A percentile compares a stretch with the other conserved stretches of the same genome.
phyloP scores from a whole-genome alignment of 2,797 vertebrate species.

The Lagorchestes hirsutus region DNA sequence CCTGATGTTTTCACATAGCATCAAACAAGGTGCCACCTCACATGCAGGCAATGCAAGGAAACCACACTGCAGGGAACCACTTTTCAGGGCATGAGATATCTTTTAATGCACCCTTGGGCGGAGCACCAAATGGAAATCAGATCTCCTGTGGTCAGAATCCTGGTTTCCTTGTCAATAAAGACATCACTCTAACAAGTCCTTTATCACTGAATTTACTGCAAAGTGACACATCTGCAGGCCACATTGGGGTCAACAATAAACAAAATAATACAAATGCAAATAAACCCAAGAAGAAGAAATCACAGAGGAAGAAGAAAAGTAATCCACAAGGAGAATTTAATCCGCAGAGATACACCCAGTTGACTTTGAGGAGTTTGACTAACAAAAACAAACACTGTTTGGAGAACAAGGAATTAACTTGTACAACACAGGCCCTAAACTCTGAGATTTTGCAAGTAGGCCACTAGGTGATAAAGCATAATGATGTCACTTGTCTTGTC shows the following conservation, averaged over 20 bases:
- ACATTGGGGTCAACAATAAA: slow-evolving; percentile 66
- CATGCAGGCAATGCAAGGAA: slow-evolving; percentile 95
- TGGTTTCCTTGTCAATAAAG: slow-evolving; percentile 95
- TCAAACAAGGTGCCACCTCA: slow-evolving; percentile 94
- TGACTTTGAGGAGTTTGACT: slow-evolving; percentile 93
- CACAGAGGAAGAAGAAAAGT: too few relatives aligned
- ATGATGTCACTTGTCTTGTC: slow-evolving; percentile 40
- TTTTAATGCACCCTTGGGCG: slow-evolving; percentile 73
- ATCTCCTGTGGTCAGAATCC: slow-evolving; percentile 92
- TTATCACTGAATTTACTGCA: slow-evolving; percentile 98
- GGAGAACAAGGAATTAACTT: slow-evolving; percentile 92
- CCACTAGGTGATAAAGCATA: slow-evolving; percentile 89
- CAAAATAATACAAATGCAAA: too few relatives aligned
- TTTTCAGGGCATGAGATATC: slow-evolving; percentile 95
- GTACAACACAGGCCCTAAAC: slow-evolving; percentile 92
- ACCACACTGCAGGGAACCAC: slow-evolving; percentile 87
- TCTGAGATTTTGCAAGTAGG: slow-evolving; percentile 93
- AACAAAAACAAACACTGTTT: slow-evolving; percentile 86
- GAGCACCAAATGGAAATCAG: slow-evolving; percentile 87
- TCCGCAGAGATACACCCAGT: slow-evolving; percentile 85
- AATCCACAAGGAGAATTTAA: too few relatives aligned
- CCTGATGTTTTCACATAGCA: slow-evolving; percentile 94
- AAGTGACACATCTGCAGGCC: slow-evolving; percentile 97
- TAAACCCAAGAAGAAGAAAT: too few relatives aligned
- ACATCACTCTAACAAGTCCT: slow-evolving; percentile 97